Evolutionary conservation across 2,888 invertebrate species (phyloP), one percentile per base, ranked within the genome.

Genomic region (Coecobrya sp.): DNA sequence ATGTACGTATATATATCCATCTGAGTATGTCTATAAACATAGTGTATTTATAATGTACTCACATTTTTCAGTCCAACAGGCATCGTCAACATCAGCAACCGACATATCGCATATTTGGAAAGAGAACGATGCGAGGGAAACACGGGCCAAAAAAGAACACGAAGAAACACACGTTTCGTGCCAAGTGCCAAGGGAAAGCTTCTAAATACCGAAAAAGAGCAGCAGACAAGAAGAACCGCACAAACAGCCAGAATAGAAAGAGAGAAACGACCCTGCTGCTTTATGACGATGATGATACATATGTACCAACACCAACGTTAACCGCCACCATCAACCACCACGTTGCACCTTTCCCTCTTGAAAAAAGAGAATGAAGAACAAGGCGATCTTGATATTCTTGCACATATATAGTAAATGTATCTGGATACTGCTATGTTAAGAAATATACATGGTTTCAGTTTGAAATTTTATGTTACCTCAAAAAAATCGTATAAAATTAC

Each of bases 141-240:
- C 86, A 52, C 52, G 30, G 81, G 70, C 89, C 89, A 89, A 84
- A 82, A 70, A 55, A 82, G 65, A 55, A 85, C 73, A 85, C 62
- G 90, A 88, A n/a, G 88, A 90, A 90, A 76, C 90, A 90, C 76
- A 90, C 73, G 85, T 84, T 90, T 59, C 90, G 90, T 90, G 90
- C 90, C 90, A 90, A 90, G 85, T 90, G 76, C 73, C 85, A 85
- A 73, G 73, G 84, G 76, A 73, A 59, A 49, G 62, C 59, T 62
- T 76, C 90, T 89, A 85, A 90, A 85, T 88, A 81, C 88, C 81
- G 42, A 65, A 27, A 25, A 49, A 49, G 45, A 42, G 45, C 22
- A 45, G 19, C 30, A 59, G 59, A 16, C 55, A 27, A 82, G 82
- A 30, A 0, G 42, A 76, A 88, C 76, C 62, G 27, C 79, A 88